Conservation (phyloP, 2,113 vertebrate species). For the Sylvia atricapilla region DNA sequence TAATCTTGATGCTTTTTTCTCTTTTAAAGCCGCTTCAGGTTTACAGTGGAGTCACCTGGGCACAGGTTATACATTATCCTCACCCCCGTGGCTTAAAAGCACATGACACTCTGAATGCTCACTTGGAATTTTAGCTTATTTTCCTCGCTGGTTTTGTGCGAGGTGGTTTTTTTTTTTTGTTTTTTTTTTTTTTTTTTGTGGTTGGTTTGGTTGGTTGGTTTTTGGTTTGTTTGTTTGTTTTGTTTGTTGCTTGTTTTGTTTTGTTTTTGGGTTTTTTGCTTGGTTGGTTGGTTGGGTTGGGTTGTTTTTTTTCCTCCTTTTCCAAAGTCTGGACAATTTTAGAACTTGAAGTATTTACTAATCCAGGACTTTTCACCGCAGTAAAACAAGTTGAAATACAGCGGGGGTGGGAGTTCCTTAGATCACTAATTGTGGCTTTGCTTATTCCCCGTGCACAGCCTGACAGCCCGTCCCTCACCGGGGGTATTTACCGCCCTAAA, state of each 20-base stretch:
- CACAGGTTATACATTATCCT: neutral
- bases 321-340: neutral
- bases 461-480: neutral
- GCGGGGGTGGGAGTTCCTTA: neutral
- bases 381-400: neutral
- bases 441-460: neutral
- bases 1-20: neutral
- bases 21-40: neutral
- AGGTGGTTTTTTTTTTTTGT: neutral
- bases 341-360: neutral
- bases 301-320: neutral
- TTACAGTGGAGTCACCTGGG: neutral
- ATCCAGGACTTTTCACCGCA: neutral
- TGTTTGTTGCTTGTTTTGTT: no score
- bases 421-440: rapidly evolving
- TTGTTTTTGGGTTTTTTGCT: no score
- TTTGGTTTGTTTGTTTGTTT: no score
- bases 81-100: neutral
- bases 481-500: no score
- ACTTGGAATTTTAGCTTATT: neutral
- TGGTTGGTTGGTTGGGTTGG: no score
- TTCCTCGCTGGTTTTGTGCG: neutral
- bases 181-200: no score
- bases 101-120: neutral
- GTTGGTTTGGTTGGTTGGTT: no score